phyloP scores from a whole-genome alignment of 2,888 invertebrate species.

The Nesidiocoris tenuis region DNA sequence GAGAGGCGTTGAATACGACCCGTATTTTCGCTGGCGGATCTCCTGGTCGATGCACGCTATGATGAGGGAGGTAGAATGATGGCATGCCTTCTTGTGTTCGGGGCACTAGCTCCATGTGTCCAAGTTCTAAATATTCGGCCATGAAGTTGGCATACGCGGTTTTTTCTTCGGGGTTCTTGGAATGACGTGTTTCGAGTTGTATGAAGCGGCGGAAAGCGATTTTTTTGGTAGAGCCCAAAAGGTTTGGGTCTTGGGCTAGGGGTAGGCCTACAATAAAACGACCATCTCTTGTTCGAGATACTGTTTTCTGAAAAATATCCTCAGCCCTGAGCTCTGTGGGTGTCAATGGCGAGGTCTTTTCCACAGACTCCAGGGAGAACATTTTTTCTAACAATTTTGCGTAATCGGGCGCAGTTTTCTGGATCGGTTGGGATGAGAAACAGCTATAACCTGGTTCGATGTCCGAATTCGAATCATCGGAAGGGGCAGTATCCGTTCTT shows the following conservation, averaged over 20 bases:
- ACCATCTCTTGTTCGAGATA: neutral
- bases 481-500: too few relatives aligned
- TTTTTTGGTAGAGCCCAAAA: neutral
- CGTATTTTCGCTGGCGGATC: constrained; percentile 11
- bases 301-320: neutral
- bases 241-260: neutral
- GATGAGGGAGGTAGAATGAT: constrained; percentile 1
- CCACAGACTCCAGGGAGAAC: too few relatives aligned
- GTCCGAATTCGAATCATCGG: too few relatives aligned
- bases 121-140: too few relatives aligned
- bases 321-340: neutral
- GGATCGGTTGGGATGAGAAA: too few relatives aligned
- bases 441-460: too few relatives aligned
- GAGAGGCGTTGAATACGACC: constrained; percentile 12
- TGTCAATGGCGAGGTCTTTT: too few relatives aligned
- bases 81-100: neutral
- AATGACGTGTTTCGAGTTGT: too few relatives aligned
- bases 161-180: too few relatives aligned
- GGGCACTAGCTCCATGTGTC: neutral
- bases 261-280: neutral
- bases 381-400: too few relatives aligned
- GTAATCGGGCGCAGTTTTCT: too few relatives aligned
- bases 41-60: neutral
- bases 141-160: too few relatives aligned
- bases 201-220: neutral